Conservation (phyloP, 2,113 vertebrate genomes). For the Poicephalus meyeri region DNA sequence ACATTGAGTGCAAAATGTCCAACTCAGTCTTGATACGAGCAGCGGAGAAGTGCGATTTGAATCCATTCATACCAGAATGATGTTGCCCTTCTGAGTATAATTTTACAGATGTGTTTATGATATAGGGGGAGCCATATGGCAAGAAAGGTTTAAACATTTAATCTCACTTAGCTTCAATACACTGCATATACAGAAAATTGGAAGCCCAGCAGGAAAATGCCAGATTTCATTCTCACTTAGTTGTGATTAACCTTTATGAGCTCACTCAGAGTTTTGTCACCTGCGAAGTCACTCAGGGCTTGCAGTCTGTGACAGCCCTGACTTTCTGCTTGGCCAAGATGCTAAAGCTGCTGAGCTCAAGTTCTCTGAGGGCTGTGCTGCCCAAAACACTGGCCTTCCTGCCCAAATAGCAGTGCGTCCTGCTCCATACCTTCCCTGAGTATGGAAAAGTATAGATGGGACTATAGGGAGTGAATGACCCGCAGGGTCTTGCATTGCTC, state of each 20-base stretch:
- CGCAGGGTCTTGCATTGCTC: neutral
- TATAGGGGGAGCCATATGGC: slow-evolving; percentile 51
- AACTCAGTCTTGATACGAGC: neutral
- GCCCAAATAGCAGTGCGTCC: accelerated
- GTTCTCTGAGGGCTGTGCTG: neutral
- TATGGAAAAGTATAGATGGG: accelerated
- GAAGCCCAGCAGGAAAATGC: slow-evolving; percentile 58
- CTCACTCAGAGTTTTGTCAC: neutral
- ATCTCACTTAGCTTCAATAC: slow-evolving; percentile 53
- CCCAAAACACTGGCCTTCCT: neutral
- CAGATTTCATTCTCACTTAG: slow-evolving; percentile 57
- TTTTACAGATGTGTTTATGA: slow-evolving; percentile 40
- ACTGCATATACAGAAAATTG: slow-evolving; percentile 26
- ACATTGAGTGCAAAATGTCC: neutral
- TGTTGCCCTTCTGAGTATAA: neutral
- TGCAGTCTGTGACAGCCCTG: neutral
- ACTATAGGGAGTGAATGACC: accelerated
- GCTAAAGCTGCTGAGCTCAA: neutral
- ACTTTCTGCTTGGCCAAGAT: neutral
- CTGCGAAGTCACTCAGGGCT: neutral
- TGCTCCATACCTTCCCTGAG: accelerated
- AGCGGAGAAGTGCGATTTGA: accelerated
- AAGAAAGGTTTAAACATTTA: slow-evolving; percentile 44
- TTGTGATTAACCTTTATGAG: slow-evolving; percentile 42
- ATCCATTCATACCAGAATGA: neutral